These are phyloP conservation scores for Lethenteron camtschaticum DNA, from an alignment of 2,113 vertebrate species.

Conservation along the genomic window DNA sequence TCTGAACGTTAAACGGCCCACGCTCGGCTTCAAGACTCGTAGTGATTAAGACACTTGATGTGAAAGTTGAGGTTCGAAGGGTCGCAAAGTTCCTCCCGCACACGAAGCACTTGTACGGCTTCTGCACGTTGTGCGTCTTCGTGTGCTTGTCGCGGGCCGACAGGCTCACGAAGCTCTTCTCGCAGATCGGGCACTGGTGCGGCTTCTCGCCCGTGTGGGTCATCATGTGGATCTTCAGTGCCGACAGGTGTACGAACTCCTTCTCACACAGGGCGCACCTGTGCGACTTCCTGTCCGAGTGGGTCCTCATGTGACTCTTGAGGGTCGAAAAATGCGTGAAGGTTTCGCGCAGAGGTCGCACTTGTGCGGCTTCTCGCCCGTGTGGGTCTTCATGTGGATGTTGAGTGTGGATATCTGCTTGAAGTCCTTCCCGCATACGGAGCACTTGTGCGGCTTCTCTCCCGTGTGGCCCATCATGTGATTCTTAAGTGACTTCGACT, in stretches of 20 bases:
- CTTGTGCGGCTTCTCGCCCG: neutral
- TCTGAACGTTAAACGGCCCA: too few species aligned
- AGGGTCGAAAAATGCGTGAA: neutral
- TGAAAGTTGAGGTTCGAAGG: slow-evolving; percentile 55
- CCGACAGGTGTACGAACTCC: neutral
- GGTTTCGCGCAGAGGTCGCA: slow-evolving; percentile 1
- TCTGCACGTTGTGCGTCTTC: slow-evolving; percentile 54
- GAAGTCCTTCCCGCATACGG: neutral
- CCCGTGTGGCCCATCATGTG: slow-evolving; percentile 4
- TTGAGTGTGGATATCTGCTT: neutral
- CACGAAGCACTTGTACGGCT: slow-evolving; percentile 38
- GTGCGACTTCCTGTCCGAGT: neutral
- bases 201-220: neutral
- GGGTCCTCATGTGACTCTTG: neutral
- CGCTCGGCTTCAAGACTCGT: too few species aligned
- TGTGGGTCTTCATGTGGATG: slow-evolving; percentile 26
- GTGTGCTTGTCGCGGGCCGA: slow-evolving; percentile 69
- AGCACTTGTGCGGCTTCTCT: slow-evolving; percentile 3
- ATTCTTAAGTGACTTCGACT: neutral
- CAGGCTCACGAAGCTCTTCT: slow-evolving; percentile 27
- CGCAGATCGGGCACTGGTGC: slow-evolving; percentile 2
- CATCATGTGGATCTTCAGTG: neutral
- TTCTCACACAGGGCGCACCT: neutral
- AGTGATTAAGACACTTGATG: slow-evolving; percentile 42
- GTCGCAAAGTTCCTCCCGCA: slow-evolving; percentile 60